Evolutionary conservation across 2,113 vertebrate species (phyloP), one percentile per base, ranked within the genome.

Genomic region (Nibea albiflora): DNA sequence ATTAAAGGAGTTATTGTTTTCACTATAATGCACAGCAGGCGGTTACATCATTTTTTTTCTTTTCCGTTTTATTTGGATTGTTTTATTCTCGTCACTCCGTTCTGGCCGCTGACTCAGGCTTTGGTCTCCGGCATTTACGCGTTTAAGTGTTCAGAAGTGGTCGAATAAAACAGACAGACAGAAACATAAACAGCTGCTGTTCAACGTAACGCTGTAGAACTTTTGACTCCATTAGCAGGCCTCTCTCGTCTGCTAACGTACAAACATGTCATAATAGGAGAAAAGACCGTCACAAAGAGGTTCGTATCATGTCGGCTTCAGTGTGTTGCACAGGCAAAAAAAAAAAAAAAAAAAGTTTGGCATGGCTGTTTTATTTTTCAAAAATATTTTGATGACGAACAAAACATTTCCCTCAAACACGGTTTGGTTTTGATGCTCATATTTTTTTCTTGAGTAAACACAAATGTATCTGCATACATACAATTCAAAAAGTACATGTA

Each of bases 391-490:
- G 78, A 88, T 85, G 85, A 91, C 92, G 91, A 88, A 89, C 85
- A 89, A 92, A 93, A 92, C 86, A 87, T 88, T 87, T 93, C 83
- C 78, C 71, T 92, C 73, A 86, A 90, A 91, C 84, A 92, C 87
- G 88, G 86, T 85, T 90, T 84, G 83, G 76, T 88, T 85, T 89
- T 82, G 81, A 88, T 84, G 83, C 73, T 92, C 89, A 28, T 89
- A 63, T 86, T 86, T 89, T 26, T 90, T 71, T 67, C 62, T 93
- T 88, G 80, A 90, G 89, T 87, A 86, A 92, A 93, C 87, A 93
- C 90, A 91, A 93, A 93, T 90, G 87, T 88, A 92, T 92, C 85
- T 82, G 91, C 92, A 94, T 93, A 94, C 92, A 92, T 91, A 93
- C 88, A 86, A 78, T 88, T 92, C 84, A 90, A 89, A 92, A 92